Conservation (phyloP, 1,140 invertebrate genomes). For the Phymastichus coffea region DNA sequence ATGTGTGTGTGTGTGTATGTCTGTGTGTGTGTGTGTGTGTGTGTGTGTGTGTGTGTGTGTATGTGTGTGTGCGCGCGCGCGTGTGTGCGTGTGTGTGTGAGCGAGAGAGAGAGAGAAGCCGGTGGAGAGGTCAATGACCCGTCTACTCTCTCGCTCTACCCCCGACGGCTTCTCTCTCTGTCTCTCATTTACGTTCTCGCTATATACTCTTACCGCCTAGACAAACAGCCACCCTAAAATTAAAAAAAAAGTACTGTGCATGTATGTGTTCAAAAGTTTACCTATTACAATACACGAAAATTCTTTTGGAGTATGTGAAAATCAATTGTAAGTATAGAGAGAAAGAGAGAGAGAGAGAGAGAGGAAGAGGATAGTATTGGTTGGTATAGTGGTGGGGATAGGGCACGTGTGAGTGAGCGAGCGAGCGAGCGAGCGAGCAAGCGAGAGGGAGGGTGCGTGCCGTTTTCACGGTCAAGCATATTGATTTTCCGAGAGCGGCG, state of each 20-base stretch:
- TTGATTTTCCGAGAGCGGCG: constrained; percentile 47
- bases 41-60: too few relatives aligned
- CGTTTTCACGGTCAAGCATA: constrained; percentile 59
- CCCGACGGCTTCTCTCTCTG: constrained; percentile 4
- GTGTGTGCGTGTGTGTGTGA: too few relatives aligned
- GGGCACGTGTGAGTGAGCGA: neutral
- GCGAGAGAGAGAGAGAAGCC: constrained; percentile 1
- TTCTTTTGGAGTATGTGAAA: too few relatives aligned
- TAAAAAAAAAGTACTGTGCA: too few relatives aligned
- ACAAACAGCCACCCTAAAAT: too few relatives aligned
- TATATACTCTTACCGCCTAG: too few relatives aligned
- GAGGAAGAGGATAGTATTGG: neutral
- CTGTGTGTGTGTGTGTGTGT: too few relatives aligned
- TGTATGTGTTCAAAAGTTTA: too few relatives aligned
- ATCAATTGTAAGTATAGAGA: too few relatives aligned
- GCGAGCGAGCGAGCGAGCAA: neutral
- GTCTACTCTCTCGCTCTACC: constrained; percentile 37
- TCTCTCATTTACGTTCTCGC: neutral
- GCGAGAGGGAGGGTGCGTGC: constrained; percentile 41
- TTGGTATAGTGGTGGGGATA: neutral
- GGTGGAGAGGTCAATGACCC: constrained; percentile 50
- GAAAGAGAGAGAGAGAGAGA: neutral
- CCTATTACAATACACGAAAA: too few relatives aligned
- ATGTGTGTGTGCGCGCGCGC: too few relatives aligned
- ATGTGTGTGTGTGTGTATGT: too few relatives aligned